Conservation (phyloP, 2,113 vertebrate species). For the Myocastor coypus region DNA sequence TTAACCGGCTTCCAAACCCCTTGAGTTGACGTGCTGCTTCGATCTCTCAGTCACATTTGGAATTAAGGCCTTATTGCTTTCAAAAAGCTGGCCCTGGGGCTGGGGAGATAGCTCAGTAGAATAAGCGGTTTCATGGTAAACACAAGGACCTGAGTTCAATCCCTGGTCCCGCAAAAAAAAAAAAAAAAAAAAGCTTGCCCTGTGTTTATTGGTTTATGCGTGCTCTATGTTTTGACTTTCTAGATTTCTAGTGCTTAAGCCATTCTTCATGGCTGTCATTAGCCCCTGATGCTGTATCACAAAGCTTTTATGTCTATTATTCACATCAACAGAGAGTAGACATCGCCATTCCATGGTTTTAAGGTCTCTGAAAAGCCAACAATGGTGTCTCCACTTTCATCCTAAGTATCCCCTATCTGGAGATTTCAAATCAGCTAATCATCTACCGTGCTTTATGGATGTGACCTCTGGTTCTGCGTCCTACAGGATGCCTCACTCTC, state of each 20-base stretch:
- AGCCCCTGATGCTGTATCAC: neutral
- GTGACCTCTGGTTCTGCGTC: neutral
- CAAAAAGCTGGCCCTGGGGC: neutral
- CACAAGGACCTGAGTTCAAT: too few relatives aligned
- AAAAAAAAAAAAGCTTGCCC: too few relatives aligned
- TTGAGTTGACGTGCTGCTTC: neutral
- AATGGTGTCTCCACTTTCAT: neutral
- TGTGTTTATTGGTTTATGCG: neutral
- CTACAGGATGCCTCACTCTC: neutral
- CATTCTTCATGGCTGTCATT: neutral
- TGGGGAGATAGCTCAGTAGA: too few relatives aligned
- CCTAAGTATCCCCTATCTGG: neutral
- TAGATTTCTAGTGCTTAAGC: neutral
- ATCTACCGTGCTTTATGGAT: neutral
- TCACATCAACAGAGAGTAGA: neutral
- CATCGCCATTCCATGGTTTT: neutral
- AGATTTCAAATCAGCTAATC: neutral
- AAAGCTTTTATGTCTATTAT: neutral
- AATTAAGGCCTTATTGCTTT: neutral
- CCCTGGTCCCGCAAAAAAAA: too few relatives aligned
- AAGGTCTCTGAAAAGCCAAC: neutral
- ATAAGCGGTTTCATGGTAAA: too few relatives aligned
- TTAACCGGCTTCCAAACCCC: neutral
- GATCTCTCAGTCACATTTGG: neutral
- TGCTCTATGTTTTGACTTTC: neutral